phyloP scores from a whole-genome alignment of 92 coral and sea anemone genomes.

The Phenganax stokvisi region DNA sequence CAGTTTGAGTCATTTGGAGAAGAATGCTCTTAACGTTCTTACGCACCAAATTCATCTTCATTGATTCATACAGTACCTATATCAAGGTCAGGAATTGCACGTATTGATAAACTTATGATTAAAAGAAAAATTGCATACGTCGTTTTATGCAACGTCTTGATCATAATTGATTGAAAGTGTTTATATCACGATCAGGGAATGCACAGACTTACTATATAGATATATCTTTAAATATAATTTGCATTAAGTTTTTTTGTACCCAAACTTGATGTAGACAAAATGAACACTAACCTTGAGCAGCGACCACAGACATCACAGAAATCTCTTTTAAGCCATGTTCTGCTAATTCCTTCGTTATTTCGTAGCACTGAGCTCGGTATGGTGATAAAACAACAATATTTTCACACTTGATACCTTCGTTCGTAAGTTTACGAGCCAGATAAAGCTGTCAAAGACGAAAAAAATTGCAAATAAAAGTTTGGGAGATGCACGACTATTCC shows the following conservation, averaged over 20 bases:
- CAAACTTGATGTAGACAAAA: neutral
- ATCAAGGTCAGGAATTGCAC: too few species aligned
- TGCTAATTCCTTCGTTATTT: slow-evolving; percentile 15
- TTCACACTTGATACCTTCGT: neutral
- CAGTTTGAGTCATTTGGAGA: too few species aligned
- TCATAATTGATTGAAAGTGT: too few species aligned
- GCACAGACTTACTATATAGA: too few species aligned
- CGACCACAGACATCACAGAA: slow-evolving; percentile 11
- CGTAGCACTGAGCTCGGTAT: slow-evolving; percentile 21
- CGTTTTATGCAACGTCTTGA: too few species aligned
- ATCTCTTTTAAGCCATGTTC: slow-evolving; percentile 5
- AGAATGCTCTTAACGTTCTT: too few species aligned
- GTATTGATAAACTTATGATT: too few species aligned
- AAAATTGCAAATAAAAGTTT: neutral
- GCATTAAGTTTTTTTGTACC: neutral
- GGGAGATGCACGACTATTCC: neutral
- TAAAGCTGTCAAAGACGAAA: neutral
- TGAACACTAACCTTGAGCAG: slow-evolving; percentile 18
- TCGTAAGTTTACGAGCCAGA: neutral
- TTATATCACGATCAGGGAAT: too few species aligned
- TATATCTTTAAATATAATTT: too few species aligned
- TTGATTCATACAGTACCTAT: too few species aligned
- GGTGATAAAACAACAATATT: slow-evolving; percentile 11
- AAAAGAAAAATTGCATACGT: too few species aligned
- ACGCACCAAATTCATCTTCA: too few species aligned